phyloP scores from a whole-genome alignment of 2,888 invertebrate species.

The Heliconius hortense region DNA sequence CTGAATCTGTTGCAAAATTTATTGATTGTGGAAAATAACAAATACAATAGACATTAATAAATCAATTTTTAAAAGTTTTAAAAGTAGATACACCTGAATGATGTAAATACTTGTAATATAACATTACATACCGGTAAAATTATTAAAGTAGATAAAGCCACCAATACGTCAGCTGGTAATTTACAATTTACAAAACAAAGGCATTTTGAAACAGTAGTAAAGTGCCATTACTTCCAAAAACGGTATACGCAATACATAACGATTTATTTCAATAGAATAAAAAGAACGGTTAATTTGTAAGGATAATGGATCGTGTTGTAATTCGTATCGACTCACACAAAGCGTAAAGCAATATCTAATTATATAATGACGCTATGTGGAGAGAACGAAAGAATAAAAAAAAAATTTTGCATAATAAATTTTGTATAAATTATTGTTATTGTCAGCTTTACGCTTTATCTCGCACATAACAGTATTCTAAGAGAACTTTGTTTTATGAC shows the following conservation, averaged over 20 bases:
- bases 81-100: not conserved
- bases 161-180: not conserved
- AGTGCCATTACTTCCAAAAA: conserved; percentile 39
- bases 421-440: not conserved
- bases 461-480: not conserved
- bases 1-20: not conserved
- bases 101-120: not conserved
- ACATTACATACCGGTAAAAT: not conserved
- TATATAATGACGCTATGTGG: conserved; percentile 8
- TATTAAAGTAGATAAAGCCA: not conserved
- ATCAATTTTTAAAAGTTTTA: not conserved
- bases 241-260: conserved; percentile 35
- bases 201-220: conserved; percentile 36
- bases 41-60: not conserved
- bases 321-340: conserved; percentile 7
- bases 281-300: conserved; percentile 20
- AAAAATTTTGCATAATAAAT: not conserved
- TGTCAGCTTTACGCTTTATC: not conserved
- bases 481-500: not conserved
- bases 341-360: conserved; percentile 9
- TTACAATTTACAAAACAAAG: conserved; percentile 35
- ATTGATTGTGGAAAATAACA: not conserved
- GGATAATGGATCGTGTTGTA: conserved; percentile 21
- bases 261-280: conserved; percentile 33
- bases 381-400: not conserved